Evolutionary conservation across 2,888 invertebrate species (phyloP).

Genomic region (Pardosa pseudoannulata): DNA sequence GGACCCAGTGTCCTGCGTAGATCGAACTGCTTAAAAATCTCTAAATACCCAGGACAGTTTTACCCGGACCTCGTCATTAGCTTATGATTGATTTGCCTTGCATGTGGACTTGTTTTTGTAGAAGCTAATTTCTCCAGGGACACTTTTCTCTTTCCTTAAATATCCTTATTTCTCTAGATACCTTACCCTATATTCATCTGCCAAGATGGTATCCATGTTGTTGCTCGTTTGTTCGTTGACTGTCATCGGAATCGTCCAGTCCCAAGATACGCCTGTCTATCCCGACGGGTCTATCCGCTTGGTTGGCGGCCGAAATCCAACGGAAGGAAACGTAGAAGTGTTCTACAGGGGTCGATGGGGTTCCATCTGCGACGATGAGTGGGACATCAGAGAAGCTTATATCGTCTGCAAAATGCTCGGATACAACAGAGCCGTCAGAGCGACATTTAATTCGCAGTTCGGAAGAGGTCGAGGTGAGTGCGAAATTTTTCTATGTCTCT

Average conservation of each 20-base stretch:
- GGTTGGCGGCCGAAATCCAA: constrained; percentile 73
- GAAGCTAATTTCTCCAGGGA: background rate
- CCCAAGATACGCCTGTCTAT: constrained; percentile 52
- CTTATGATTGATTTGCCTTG: too few relatives aligned
- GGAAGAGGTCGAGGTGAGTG: constrained; percentile 86
- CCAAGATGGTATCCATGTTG: background rate
- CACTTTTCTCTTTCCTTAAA: background rate
- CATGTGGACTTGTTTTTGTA: background rate
- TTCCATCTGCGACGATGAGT: constrained; percentile 94
- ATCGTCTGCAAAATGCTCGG: constrained; percentile 90
- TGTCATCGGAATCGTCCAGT: constrained; percentile 5
- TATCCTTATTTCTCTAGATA: background rate
- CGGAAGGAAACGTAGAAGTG: constrained; percentile 90
- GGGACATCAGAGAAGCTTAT: constrained; percentile 89
- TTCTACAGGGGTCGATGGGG: constrained; percentile 93
- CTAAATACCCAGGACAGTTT: too few relatives aligned
- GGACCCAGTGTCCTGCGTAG: constrained; percentile 3
- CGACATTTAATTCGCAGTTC: constrained; percentile 86
- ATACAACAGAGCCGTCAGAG: constrained; percentile 82
- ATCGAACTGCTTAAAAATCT: background rate
- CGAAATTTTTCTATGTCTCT: constrained; percentile 20
- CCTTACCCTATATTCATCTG: background rate
- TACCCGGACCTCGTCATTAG: too few relatives aligned
- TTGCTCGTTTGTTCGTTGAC: background rate
- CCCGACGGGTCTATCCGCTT: constrained; percentile 73